Conservation (phyloP, 2,797 vertebrate species). For the Sebastes matsubarae region DNA sequence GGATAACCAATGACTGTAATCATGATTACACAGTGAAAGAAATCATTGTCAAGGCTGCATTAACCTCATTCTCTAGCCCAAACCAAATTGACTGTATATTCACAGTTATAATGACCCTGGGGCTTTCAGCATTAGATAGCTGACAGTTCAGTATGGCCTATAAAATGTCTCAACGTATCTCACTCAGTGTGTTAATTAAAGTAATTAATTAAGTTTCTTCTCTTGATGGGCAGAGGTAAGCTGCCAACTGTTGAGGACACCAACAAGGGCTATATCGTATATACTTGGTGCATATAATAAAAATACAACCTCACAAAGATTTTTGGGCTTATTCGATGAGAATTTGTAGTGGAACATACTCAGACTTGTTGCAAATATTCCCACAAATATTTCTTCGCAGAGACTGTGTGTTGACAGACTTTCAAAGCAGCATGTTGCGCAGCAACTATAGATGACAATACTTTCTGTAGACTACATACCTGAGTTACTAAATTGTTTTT, state of each 20-base stretch:
- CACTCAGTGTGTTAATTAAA: constrained; percentile 14
- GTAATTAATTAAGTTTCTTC: constrained; percentile 7
- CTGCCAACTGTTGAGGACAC: constrained; percentile 11
- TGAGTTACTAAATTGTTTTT: neutral
- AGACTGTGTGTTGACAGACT: neutral
- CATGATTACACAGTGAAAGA: constrained; percentile 36
- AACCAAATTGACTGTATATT: constrained; percentile 17
- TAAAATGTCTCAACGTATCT: constrained; percentile 1
- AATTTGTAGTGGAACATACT: neutral
- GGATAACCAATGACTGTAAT: constrained; percentile 51
- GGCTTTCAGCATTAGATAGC: constrained; percentile 26
- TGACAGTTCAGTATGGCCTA: neutral
- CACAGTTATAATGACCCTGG: constrained; percentile 14
- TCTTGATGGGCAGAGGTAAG: constrained; percentile 12
- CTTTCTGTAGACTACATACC: neutral
- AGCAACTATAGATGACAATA: neutral
- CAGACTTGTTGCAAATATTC: neutral
- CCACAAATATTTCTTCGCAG: neutral
- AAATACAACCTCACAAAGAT: neutral
- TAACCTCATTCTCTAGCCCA: constrained; percentile 29
- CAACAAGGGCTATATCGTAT: neutral
- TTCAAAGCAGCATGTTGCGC: neutral
- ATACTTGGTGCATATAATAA: neutral
- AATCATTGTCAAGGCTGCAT: constrained; percentile 70
- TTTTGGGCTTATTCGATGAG: neutral